These are phyloP conservation scores for Anas acuta DNA, from an alignment of 2,797 vertebrate genomes.

Conservation along the genomic window DNA sequence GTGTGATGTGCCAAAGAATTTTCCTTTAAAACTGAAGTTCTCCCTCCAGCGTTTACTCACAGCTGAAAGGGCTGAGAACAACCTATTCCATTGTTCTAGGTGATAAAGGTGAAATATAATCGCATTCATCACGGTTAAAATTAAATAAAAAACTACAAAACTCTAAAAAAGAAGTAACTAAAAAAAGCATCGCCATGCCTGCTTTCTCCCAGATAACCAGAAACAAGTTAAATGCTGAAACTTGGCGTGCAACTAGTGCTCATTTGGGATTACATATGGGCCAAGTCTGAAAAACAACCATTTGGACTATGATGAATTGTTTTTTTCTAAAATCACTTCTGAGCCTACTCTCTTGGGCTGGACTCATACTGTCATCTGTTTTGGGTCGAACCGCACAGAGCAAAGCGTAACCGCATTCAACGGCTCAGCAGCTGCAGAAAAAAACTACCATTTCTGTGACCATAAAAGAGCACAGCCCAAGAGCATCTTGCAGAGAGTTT, in stretches of 20 bases:
- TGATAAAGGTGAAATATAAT: background rate
- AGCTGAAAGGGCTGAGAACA: background rate
- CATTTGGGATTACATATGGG: background rate
- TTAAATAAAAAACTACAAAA: background rate
- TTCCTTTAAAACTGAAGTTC: background rate
- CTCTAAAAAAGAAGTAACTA: background rate
- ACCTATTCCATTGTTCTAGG: background rate
- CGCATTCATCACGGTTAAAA: background rate
- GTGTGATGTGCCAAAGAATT: fast-evolving
- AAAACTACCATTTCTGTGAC: background rate
- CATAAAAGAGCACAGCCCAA: background rate
- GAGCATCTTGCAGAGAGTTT: background rate
- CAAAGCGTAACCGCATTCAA: background rate
- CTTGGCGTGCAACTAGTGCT: background rate
- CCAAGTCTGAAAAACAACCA: constrained; percentile 26
- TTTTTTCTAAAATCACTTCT: background rate
- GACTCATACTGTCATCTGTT: background rate
- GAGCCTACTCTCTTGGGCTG: background rate
- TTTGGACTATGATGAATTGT: background rate
- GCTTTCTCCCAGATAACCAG: background rate
- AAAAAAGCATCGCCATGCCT: background rate
- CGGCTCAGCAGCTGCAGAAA: constrained; percentile 17
- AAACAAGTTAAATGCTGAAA: background rate
- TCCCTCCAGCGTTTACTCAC: background rate
- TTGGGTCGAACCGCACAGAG: background rate